These are phyloP conservation scores for Epicampocera succincta DNA, from an alignment of 2,888 invertebrate genomes.

Conservation along the genomic window DNA sequence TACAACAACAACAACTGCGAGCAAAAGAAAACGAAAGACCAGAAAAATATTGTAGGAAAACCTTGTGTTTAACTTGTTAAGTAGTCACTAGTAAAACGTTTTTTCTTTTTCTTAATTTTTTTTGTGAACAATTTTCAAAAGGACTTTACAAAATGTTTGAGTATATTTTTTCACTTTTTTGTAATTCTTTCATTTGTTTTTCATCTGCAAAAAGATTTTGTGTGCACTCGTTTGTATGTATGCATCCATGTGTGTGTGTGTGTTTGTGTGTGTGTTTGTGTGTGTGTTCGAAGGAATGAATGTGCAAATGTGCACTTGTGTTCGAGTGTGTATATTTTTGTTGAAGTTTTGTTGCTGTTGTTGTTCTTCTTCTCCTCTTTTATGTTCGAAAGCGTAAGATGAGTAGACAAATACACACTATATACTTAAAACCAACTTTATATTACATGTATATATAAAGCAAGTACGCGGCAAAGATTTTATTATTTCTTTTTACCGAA, in stretches of 20 bases:
- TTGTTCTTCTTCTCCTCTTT: slow-evolving; percentile 2
- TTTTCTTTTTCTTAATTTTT: slow-evolving; percentile 34
- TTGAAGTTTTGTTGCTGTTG: slow-evolving; percentile 27
- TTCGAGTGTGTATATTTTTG: slow-evolving; percentile 36
- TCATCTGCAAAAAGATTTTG: slow-evolving; percentile 55
- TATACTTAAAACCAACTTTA: background rate
- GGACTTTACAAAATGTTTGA: slow-evolving; percentile 68
- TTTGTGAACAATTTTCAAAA: slow-evolving; percentile 63
- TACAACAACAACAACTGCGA: slow-evolving; percentile 32
- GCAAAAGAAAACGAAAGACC: slow-evolving; percentile 22
- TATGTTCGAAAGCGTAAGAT: slow-evolving; percentile 57
- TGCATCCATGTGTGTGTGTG: background rate
- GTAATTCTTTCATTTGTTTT: slow-evolving; percentile 53
- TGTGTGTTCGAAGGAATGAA: background rate
- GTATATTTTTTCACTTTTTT: slow-evolving; percentile 6
- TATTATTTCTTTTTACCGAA: background rate
- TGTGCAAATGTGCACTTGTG: slow-evolving; percentile 10
- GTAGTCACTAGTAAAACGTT: slow-evolving; percentile 69
- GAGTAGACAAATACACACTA: slow-evolving; percentile 43
- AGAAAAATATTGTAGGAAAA: slow-evolving; percentile 50
- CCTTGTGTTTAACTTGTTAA: slow-evolving; percentile 69
- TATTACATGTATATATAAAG: slow-evolving; percentile 32
- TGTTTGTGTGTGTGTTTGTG: slow-evolving; percentile 27
- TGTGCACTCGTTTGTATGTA: background rate
- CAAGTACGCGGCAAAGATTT: background rate